A percentile compares a stretch with the other conserved stretches of the same genome.
Conservation (phyloP, 2,888 invertebrate species). For the Desoria tigrina region DNA sequence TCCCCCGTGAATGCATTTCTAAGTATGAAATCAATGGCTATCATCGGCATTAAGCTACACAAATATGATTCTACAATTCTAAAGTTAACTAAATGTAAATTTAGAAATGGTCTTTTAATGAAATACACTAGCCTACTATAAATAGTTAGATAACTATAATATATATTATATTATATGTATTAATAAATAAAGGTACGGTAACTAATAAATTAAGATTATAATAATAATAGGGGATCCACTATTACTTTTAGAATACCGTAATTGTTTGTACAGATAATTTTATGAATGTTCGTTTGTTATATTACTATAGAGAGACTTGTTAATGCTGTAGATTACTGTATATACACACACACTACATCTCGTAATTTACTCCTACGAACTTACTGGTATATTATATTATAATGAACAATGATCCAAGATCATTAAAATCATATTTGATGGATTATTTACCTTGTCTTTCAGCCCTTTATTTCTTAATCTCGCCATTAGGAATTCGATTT, state of each 20-base stretch:
- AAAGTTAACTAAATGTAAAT: no score
- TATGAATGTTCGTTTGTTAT: neutral
- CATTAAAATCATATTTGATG: slow-evolving; percentile 30
- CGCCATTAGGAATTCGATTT: no score
- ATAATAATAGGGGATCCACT: neutral
- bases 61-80: neutral
- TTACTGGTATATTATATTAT: no score
- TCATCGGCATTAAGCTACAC: neutral
- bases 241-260: neutral
- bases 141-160: neutral
- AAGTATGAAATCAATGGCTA: neutral
- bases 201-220: no score
- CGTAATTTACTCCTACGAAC: slow-evolving; percentile 11
- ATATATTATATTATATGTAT: no score
- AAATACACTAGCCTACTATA: no score
- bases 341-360: neutral
- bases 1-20: no score
- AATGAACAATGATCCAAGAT: slow-evolving; percentile 28
- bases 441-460: slow-evolving; percentile 3
- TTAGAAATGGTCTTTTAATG: no score
- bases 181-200: no score
- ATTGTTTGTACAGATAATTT: neutral
- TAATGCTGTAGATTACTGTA: slow-evolving; percentile 9
- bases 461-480: no score
- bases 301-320: no score